Evolutionary conservation across 2,888 invertebrate species (phyloP).

Genomic region (Himalopsyche tibetana): DNA sequence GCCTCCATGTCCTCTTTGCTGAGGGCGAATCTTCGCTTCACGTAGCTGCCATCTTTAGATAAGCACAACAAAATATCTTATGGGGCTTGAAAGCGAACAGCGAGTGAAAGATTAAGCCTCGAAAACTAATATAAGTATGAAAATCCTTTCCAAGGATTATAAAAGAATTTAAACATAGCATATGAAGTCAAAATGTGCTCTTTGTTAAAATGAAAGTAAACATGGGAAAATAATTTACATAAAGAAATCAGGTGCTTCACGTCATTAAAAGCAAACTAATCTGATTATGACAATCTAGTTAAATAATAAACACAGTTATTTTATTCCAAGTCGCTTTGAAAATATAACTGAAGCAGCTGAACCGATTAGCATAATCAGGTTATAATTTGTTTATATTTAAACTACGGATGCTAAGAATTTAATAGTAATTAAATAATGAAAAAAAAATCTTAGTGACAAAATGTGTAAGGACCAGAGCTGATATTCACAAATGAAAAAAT

Average conservation of each 20-base stretch:
- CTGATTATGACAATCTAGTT: not conserved
- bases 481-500: constrained; percentile 27
- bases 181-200: constrained; percentile 26
- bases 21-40: constrained; percentile 78
- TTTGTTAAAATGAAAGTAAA: constrained; percentile 24
- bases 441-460: constrained; percentile 2
- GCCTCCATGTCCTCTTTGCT: constrained; percentile 78
- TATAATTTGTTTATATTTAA: not conserved
- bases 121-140: constrained; percentile 11
- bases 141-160: constrained; percentile 12
- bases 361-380: constrained; percentile 22
- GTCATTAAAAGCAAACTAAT: constrained; percentile 6
- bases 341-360: not conserved
- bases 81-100: constrained; percentile 46
- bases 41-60: constrained; percentile 77
- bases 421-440: not conserved
- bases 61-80: constrained; percentile 62
- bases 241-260: constrained; percentile 13
- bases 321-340: not conserved
- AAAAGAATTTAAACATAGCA: not conserved
- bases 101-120: constrained; percentile 27
- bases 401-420: not conserved
- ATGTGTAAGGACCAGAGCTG: constrained; percentile 18
- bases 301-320: no score
- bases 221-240: constrained; percentile 35